Conservation (phyloP, 2,888 invertebrate genomes). For the Tipula lateralis region DNA sequence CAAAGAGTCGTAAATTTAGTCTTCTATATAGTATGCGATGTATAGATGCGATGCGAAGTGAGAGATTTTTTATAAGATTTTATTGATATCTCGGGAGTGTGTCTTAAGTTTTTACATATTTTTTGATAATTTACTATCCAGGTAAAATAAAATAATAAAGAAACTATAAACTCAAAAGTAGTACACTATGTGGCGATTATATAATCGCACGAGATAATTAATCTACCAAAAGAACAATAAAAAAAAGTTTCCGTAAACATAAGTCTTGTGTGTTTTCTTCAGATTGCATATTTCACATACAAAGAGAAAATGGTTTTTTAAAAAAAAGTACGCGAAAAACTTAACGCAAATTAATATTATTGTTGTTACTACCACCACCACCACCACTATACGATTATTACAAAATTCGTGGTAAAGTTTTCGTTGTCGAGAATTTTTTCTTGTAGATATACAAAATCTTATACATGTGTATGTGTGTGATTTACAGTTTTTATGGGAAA, state of each 20-base stretch:
- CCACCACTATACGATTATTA: not conserved
- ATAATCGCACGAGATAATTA: slow-evolving; percentile 19
- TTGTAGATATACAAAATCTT: not conserved
- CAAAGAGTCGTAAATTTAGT: not conserved
- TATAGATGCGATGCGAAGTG: not conserved
- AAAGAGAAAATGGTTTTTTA: not conserved
- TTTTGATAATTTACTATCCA: not conserved
- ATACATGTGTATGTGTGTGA: not conserved
- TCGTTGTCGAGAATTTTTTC: not conserved
- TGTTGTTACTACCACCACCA: not conserved
- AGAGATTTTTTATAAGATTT: not conserved
- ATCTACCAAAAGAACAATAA: slow-evolving; percentile 19
- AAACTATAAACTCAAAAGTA: not conserved
- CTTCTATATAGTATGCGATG: not conserved
- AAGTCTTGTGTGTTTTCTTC: slow-evolving; percentile 1
- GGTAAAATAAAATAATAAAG: not conserved
- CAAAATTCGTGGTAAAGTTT: slow-evolving; percentile 19
- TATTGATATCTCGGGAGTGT: not conserved
- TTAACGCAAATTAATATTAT: not conserved
- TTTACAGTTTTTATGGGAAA: slow-evolving; percentile 11
- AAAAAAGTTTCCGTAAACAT: slow-evolving; percentile 14
- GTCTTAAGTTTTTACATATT: not conserved
- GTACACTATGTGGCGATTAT: not conserved
- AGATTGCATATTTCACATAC: not conserved
- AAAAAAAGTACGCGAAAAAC: not conserved